These are phyloP conservation scores for Leptarthrus brevirostris DNA, from an alignment of 2,888 invertebrate species.

Conservation along the genomic window DNA sequence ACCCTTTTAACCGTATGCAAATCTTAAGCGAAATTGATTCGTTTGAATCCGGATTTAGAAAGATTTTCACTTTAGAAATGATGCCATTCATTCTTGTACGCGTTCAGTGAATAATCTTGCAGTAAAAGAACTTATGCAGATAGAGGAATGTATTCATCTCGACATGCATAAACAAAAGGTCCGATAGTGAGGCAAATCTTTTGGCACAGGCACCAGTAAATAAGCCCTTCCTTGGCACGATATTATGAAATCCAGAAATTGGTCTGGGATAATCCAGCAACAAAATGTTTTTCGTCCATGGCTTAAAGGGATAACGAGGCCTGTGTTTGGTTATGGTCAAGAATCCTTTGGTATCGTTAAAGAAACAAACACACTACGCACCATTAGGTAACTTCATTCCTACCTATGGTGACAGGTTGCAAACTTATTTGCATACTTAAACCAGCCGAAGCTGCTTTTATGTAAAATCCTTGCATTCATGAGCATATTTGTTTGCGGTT, in stretches of 20 bases:
- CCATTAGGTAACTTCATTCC: constrained; percentile 7
- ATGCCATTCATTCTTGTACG: background rate
- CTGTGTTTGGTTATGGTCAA: constrained; percentile 17
- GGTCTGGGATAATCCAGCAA: constrained; percentile 28
- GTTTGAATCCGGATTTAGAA: constrained; percentile 20
- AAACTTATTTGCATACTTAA: constrained; percentile 26
- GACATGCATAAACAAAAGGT: constrained; percentile 29
- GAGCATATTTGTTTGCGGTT: background rate
- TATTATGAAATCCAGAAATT: constrained; percentile 37
- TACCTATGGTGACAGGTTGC: background rate
- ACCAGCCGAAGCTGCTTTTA: background rate
- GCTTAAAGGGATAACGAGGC: constrained; percentile 11
- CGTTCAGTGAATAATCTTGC: background rate
- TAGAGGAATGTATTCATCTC: background rate
- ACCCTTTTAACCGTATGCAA: constrained; percentile 24
- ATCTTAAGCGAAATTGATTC: constrained; percentile 33
- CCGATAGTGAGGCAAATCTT: background rate
- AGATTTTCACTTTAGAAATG: constrained; percentile 12
- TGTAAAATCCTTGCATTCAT: constrained; percentile 1
- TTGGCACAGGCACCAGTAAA: background rate
- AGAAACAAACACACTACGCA: background rate
- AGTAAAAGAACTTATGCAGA: background rate
- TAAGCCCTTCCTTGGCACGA: background rate
- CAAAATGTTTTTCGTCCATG: constrained; percentile 11
- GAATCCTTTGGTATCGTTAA: background rate